Evolutionary conservation across 2,113 vertebrate genomes (phyloP).

Genomic region (Hydrolagus affinis): DNA sequence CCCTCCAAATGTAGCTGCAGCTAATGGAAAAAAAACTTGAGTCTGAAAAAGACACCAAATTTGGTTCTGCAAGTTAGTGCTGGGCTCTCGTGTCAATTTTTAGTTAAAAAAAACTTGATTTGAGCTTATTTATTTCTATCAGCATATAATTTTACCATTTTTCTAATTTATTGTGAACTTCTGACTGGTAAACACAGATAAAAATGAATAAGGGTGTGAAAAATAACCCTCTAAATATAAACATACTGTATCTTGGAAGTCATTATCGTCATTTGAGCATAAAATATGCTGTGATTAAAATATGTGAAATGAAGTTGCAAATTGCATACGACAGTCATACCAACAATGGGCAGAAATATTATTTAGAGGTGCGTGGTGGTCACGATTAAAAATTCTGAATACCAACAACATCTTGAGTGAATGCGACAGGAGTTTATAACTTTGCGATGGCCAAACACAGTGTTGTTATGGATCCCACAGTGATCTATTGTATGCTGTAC

Average conservation of each 20-base stretch:
- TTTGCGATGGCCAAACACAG: slow-evolving; percentile 1
- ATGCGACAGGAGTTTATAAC: not conserved
- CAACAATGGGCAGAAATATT: slow-evolving; percentile 1
- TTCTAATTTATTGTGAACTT: not conserved
- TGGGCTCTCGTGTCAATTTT: not conserved
- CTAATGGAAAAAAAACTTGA: not conserved
- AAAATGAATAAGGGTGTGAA: not conserved
- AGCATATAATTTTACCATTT: not conserved
- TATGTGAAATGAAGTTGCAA: slow-evolving; percentile 11
- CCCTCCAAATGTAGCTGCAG: not conserved
- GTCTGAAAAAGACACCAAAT: not conserved
- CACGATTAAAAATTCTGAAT: slow-evolving; percentile 16
- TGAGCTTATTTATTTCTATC: not conserved
- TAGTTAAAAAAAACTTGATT: not conserved
- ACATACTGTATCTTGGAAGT: not conserved
- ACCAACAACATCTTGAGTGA: slow-evolving; percentile 14
- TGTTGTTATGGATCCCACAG: not conserved
- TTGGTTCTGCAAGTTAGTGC: not conserved
- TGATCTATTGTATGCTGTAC: not conserved
- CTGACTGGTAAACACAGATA: not conserved
- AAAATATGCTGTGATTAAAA: slow-evolving; percentile 7
- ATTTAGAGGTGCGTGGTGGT: not conserved
- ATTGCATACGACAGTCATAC: not conserved
- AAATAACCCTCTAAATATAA: not conserved
- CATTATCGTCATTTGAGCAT: slow-evolving; percentile 6